Evolutionary conservation across 1,140 invertebrate genomes (phyloP), one percentile per base, ranked within the genome.

Genomic region (Ectropis grisescens): DNA sequence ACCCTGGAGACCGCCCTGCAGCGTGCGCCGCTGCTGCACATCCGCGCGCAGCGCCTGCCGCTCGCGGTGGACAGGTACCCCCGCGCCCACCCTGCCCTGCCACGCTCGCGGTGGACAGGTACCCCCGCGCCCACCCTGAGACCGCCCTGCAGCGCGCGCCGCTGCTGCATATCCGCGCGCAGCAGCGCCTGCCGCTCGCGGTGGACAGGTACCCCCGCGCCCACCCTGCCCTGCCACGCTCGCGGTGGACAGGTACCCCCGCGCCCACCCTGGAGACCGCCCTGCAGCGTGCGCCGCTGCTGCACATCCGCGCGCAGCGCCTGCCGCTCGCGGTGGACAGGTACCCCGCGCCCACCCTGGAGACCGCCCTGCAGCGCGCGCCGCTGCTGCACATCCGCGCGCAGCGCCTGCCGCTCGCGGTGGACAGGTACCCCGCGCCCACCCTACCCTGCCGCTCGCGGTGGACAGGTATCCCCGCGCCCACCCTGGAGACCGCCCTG

Each of bases 401-500:
- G 4, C 4, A 9, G 4, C 19, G 19, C 19, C 19, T 22, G 19
- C 19, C 4, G 19, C 4, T 4, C 19, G 19, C 19, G 4, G 19
- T 22, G 4, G 19, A 22, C 19, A 22, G 19, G 19, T 22, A 22
- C 19, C 4, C 19, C 19, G 19, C 4, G 19, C n/a, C n/a, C n/a
- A n/a, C n/a, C 19, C 19, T 9, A 22, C 19, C 4, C 19, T 22
- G 19, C 4, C 4, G 19, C 4, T 9, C 4, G 19, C 19, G 19
- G 4, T 22, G 19, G 4, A 22, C 4, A 4, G 19, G 19, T 4
- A 5, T 4, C 19, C 19, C 19, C 19, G 19, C 19, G 19, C 19
- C 90, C 31, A 90, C 97, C 43, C 83, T 98, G 14, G 96, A 98
- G 82, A 93, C n/a, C 90, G 94, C 94, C 3, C 72, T 98, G 16